Conservation (phyloP, 2,113 vertebrate species). For the Antigone vipio region DNA sequence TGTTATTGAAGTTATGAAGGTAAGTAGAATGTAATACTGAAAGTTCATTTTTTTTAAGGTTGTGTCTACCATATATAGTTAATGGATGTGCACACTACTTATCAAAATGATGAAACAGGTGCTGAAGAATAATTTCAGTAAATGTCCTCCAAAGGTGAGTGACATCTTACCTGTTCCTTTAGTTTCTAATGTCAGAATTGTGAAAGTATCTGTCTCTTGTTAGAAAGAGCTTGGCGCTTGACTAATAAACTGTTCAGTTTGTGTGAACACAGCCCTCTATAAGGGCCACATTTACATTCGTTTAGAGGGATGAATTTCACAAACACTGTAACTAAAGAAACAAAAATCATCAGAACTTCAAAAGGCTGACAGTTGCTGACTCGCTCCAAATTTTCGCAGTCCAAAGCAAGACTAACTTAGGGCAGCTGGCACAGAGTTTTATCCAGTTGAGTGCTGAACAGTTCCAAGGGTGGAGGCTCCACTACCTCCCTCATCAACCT, state of each 20-base stretch:
- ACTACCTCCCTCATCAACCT: not conserved
- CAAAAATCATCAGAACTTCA: not conserved
- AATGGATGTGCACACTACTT: not conserved
- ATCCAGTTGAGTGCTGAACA: not conserved
- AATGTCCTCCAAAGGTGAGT: not conserved
- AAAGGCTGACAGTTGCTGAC: not conserved
- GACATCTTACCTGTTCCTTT: not conserved
- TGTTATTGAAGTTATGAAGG: not conserved
- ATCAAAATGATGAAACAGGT: not conserved
- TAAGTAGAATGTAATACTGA: not conserved
- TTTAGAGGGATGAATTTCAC: not conserved
- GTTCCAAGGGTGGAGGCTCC: not conserved
- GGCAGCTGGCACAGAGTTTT: not conserved
- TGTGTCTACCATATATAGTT: not conserved
- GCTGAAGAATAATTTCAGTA: not conserved
- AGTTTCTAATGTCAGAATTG: not conserved
- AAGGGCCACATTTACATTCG: not conserved
- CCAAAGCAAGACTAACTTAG: not conserved
- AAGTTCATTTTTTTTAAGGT: not conserved
- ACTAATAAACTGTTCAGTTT: not conserved
- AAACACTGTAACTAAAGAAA: not conserved
- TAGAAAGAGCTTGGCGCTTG: not conserved
- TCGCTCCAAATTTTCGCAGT: not conserved
- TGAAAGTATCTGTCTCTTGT: not conserved
- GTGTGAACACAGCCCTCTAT: not conserved